These are phyloP conservation scores for Philhelius pedissequus DNA, from an alignment of 2,888 invertebrate species.

Conservation along the genomic window DNA sequence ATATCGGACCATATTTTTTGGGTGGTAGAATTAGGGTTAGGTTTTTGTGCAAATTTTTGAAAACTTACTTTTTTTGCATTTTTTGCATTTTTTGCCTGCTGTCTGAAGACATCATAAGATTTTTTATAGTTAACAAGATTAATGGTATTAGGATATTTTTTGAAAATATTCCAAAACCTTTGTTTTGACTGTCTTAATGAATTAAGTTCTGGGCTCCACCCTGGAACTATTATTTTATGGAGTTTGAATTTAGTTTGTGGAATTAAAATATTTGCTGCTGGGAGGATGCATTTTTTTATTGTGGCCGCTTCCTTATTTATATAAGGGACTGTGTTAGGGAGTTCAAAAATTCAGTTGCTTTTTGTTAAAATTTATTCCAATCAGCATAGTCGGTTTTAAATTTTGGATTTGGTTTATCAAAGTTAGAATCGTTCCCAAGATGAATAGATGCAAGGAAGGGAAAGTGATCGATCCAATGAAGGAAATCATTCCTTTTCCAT, in stretches of 20 bases:
- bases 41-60: too few relatives aligned
- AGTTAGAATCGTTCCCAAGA: not conserved
- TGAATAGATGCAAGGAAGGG: not conserved
- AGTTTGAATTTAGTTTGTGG: not conserved
- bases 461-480: slow-evolving; percentile 21
- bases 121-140: not conserved
- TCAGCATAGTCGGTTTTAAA: too few relatives aligned
- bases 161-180: not conserved
- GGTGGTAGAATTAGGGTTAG: too few relatives aligned
- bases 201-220: not conserved
- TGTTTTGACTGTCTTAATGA: not conserved
- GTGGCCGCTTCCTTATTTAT: not conserved
- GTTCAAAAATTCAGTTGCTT: not conserved
- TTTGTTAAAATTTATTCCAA: not conserved
- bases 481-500: not conserved
- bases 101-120: not conserved
- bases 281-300: not conserved
- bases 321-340: not conserved
- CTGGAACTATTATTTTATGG: not conserved
- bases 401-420: too few relatives aligned
- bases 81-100: not conserved
- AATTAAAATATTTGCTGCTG: not conserved
- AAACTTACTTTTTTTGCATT: too few relatives aligned
- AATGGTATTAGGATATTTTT: not conserved
- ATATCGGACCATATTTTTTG: too few relatives aligned